Base-by-base conservation (phyloP, 2,888 invertebrate genomes). In the Drosophila cyrtoloma region DNA sequence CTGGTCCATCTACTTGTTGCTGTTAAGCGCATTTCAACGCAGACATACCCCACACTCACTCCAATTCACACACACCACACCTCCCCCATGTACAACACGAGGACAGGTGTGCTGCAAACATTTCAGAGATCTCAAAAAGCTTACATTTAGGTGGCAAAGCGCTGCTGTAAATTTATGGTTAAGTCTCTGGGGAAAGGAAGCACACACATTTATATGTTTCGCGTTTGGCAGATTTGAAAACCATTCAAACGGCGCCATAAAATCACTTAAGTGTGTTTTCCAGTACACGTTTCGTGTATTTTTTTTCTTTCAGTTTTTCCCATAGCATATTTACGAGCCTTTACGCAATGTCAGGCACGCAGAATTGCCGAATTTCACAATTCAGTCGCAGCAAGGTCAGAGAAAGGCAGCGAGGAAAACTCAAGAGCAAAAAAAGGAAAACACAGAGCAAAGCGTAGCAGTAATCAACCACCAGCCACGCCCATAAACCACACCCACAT, bases 241-340 rank as follows among this genome's bases (percentile, higher is more conserved):
- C 74, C 86, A 86, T 86, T 86, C 83, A 77, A 87, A 87, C 81
- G 78, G 73, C 65, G 74, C 79, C 85, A 81, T 88, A 81, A 82
- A 86, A 87, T 85, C 81, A 85, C 77, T 85, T 87, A 85, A 79
- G 83, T 87, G 86, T 87, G 53, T 80, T 82, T 77, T 72, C 50
- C 64, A 77, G 69, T 73, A 71, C 72, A 74, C 66, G 61, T 60
- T 67, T 60, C 37, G 69, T 56, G 47, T 61, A 12, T 22, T 10
- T 35, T 12, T 14, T 16, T 55, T 16, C 5, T 14, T 10, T 56
- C 55, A 44, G 39, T 30, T 55, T 72, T 68, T 62, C 60, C 68
- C 65, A 77, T 71, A 58, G 70, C 79, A 79, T 72, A 81, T 88
- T 85, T 79, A 85, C 69, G 79, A 75, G 74, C 71, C 64, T 76